Evolutionary conservation across 2,797 vertebrate species (phyloP).

Genomic region (Melanotaenia nigrans): DNA sequence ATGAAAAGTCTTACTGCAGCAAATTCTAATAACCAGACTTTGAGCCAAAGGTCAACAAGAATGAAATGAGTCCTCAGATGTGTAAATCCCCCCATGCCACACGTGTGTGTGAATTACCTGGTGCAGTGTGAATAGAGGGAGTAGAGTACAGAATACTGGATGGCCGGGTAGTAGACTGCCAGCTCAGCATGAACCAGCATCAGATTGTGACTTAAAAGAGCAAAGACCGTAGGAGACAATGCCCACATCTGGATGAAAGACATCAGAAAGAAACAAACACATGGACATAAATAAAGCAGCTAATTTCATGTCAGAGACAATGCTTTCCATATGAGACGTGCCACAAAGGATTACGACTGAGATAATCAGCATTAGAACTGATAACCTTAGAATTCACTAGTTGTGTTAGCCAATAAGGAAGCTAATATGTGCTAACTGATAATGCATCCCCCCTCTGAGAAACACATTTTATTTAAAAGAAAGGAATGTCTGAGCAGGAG

Average conservation of each 20-base stretch:
- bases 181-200: constrained; percentile 92
- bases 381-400: too few species aligned
- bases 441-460: too few species aligned
- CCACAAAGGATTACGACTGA: too few species aligned
- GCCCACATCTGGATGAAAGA: constrained; percentile 93
- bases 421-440: too few species aligned
- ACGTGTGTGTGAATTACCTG: constrained; percentile 80
- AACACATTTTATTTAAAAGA: too few species aligned
- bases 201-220: constrained; percentile 95
- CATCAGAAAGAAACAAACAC: constrained; percentile 1
- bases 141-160: constrained; percentile 96
- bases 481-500: too few species aligned
- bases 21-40: neutral
- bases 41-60: neutral
- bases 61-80: too few species aligned
- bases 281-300: neutral
- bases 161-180: constrained; percentile 91
- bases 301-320: neutral
- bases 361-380: too few species aligned
- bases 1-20: neutral
- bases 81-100: neutral
- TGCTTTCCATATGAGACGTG: neutral
- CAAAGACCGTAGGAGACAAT: constrained; percentile 95
- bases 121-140: constrained; percentile 98
- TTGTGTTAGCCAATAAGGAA: too few species aligned